Conservation (phyloP, 2,888 invertebrate genomes). For the Drosophila nr. perissopoda region DNA sequence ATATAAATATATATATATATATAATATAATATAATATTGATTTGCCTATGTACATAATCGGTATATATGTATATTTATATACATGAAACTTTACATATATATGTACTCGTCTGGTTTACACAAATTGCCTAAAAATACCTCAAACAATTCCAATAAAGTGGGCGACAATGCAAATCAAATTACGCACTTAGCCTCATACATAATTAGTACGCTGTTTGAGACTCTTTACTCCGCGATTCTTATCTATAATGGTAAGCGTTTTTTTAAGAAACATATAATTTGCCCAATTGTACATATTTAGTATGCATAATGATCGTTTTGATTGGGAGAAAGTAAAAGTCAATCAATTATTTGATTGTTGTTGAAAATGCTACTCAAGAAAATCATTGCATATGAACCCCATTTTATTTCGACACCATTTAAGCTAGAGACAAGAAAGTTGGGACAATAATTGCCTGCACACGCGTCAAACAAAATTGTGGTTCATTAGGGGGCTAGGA, state of each 20-base stretch:
- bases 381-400: neutral
- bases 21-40: neutral
- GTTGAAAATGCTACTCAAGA: neutral
- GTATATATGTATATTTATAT: slow-evolving; percentile 8
- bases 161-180: slow-evolving; percentile 40
- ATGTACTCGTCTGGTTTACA: slow-evolving; percentile 50
- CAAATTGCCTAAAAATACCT: slow-evolving; percentile 64
- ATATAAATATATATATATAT: slow-evolving; percentile 12
- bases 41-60: slow-evolving; percentile 1
- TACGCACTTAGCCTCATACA: neutral
- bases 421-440: neutral
- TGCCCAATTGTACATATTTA: neutral
- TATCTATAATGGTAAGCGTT: slow-evolving; percentile 7
- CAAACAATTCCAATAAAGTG: slow-evolving; percentile 50
- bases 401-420: neutral
- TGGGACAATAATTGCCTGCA: neutral
- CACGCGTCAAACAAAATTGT: neutral
- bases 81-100: slow-evolving; percentile 5
- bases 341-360: slow-evolving; percentile 8
- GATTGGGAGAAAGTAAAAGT: neutral
- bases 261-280: slow-evolving; percentile 19
- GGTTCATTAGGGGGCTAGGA: neutral
- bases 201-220: slow-evolving; percentile 2
- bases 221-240: slow-evolving; percentile 4
- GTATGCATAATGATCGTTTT: neutral